phyloP scores from a whole-genome alignment of 1,140 invertebrate species.

The Nautilus pompilius region DNA sequence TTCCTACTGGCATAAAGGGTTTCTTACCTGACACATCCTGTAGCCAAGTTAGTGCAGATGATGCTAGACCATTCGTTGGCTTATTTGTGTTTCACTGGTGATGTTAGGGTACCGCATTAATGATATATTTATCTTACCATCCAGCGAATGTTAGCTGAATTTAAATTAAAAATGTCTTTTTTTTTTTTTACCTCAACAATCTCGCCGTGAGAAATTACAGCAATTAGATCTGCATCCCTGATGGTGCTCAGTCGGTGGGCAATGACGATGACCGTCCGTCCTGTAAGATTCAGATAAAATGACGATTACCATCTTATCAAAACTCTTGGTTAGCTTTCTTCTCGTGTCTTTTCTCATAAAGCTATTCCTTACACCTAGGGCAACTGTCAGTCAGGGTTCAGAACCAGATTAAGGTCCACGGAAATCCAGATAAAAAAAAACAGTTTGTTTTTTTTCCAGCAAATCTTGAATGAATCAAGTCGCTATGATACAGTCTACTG shows the following conservation, averaged over 20 bases:
- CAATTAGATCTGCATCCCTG: constrained; percentile 81
- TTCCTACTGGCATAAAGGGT: too few species aligned
- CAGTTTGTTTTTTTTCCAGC: neutral
- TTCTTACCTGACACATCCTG: neutral
- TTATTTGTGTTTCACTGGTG: neutral
- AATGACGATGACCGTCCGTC: constrained; percentile 82
- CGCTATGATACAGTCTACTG: too few species aligned
- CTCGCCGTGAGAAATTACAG: constrained; percentile 76
- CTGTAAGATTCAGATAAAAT: constrained; percentile 40
- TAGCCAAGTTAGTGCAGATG: neutral
- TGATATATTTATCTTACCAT: neutral
- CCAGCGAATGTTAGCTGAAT: neutral
- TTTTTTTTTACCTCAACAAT: constrained; percentile 49
- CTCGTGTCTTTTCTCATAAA: neutral
- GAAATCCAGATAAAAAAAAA: neutral
- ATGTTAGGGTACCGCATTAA: neutral
- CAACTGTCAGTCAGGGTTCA: neutral
- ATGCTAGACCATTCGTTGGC: neutral
- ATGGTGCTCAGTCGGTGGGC: constrained; percentile 87
- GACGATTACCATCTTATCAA: neutral
- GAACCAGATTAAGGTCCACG: too few species aligned
- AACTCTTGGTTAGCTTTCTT: neutral
- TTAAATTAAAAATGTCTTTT: neutral
- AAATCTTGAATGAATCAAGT: too few species aligned
- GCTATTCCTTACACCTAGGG: neutral